Percentiles rank a stretch among this genome's conserved stretches.
Conservation (phyloP, 2,797 vertebrate species). For the Etheostoma nigrum region DNA sequence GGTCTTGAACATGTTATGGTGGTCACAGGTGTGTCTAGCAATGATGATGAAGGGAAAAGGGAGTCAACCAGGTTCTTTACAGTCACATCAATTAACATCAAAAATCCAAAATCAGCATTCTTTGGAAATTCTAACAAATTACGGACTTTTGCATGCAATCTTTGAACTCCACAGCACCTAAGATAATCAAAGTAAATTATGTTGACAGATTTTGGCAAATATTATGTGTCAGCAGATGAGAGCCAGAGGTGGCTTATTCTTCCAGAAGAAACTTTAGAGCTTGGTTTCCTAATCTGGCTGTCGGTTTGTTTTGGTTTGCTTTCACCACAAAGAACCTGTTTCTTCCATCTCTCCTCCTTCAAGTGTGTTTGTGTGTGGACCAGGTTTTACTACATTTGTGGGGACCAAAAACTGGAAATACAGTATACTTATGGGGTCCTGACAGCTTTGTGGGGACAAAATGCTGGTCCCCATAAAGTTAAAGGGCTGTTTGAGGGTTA, state of each 20-base stretch:
- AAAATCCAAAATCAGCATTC: background rate
- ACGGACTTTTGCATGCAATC: background rate
- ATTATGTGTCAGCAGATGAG: slow-evolving; percentile 2
- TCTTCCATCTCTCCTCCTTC: background rate
- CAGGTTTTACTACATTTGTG: too few species aligned
- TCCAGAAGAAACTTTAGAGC: slow-evolving; percentile 10
- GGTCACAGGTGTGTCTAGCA: too few species aligned
- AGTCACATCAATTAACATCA: too few species aligned
- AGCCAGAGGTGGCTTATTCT: background rate
- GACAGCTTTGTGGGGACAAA: too few species aligned
- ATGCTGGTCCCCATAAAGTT: too few species aligned
- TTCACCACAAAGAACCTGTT: background rate
- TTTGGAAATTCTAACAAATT: background rate
- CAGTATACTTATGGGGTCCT: too few species aligned
- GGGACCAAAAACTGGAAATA: too few species aligned
- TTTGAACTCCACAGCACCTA: background rate
- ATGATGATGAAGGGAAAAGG: too few species aligned
- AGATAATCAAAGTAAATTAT: background rate
- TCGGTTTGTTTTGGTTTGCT: background rate
- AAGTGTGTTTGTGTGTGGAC: too few species aligned
- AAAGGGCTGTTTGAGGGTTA: too few species aligned
- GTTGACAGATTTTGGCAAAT: slow-evolving; percentile 5
- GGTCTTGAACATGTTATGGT: too few species aligned
- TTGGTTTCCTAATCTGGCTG: background rate
- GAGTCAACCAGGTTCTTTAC: too few species aligned